Base-by-base conservation (phyloP, 1,140 invertebrate genomes). In the Mercenaria mercenaria region DNA sequence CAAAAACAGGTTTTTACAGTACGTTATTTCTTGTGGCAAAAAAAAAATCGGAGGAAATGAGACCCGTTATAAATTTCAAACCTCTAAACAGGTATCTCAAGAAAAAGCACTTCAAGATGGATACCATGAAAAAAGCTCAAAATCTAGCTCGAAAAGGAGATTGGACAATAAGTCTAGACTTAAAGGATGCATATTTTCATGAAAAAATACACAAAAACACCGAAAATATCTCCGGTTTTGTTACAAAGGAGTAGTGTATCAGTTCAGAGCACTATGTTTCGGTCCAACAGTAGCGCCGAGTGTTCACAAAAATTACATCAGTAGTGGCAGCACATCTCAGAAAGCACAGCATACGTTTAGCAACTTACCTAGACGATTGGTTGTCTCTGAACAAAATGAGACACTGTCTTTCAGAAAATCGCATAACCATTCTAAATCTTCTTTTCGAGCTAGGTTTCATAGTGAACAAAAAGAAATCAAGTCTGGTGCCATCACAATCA, bases 51-150 rank as follows among this genome's bases (percentile, higher is more conserved):
- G 59, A 59, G 47, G 61, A 85, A 77, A 47, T 90, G 59, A 77
- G 88, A 80, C 72, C 83, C 0, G 56, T 90, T 1, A 67, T 90
- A 47, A 90, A 90, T 50, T 59, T 90, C n/a, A 90, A 85, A 52
- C 67, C 81, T 18, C 74, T 90, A 8, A 90, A 90, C 81, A 41
- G 52, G 26, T 85, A 80, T 85, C 37, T 84, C 50, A 39, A 4
- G 18, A 84, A 85, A 85, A 86, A 43, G 47, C 47, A 89, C 39
- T 89, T 89, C 80, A 89, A 89, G 50, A 89, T 89, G 88, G 88
- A 83, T 47, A 89, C 43, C 20, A 39, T 89, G 43, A 47, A n/a
- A 79, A 80, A 80, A 59, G 86, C 69, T n/a, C 29, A 81, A 59
- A 56, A 76, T 56, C 34, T 83, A 81, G 79, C 74, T 41, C 18